Base-by-base conservation (phyloP, 2,113 vertebrate species). In the Balaenoptera acutorostrata region DNA sequence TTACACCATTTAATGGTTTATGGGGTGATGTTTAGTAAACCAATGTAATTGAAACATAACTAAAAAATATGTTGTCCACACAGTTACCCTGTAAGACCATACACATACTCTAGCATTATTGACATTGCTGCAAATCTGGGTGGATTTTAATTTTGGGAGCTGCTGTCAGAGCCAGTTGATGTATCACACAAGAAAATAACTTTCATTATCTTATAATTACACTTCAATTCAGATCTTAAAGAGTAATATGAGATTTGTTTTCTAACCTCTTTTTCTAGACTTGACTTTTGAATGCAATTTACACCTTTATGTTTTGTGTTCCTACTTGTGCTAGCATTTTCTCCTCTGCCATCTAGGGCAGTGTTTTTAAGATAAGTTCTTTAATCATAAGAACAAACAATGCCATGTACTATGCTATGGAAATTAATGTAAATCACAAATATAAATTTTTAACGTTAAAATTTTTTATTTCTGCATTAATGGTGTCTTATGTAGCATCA, bases 341-440 rank as follows among this genome's bases (percentile, higher is more conserved):
- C 9, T 86, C n/a, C 11, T 77, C 31, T 87, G 17, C 3, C 27
- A 85, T 66, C 20, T 29, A 75, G 29, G 46, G n/a, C 31, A 88
- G 44, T 66, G 18, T 29, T 85, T 95, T 84, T 44, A 93, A 93
- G 49, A 75, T 57, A 52, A 36, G 5, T 14, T 31, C 52, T 93
- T 95, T 82, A 84, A 77, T 91, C 68, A 72, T 64, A 81, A 59
- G 29, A 88, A 49, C 46, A 89, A 39, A 85, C 36, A 86, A 63
- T 87, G 27, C 23, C 64, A 81, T 55, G 6, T 63, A 64, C 15
- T 6, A 74, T 80, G 15, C 21, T 52, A 33, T 49, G 23, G 25
- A 72, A 95, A 85, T 71, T 59, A 96, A 82, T 86, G 31, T 71
- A 96, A 95, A 91, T 66, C 59, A 95, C 31, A 86, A 96, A 82